Conservation (phyloP, 2,113 vertebrate genomes). For the Pachycephala philippinensis region DNA sequence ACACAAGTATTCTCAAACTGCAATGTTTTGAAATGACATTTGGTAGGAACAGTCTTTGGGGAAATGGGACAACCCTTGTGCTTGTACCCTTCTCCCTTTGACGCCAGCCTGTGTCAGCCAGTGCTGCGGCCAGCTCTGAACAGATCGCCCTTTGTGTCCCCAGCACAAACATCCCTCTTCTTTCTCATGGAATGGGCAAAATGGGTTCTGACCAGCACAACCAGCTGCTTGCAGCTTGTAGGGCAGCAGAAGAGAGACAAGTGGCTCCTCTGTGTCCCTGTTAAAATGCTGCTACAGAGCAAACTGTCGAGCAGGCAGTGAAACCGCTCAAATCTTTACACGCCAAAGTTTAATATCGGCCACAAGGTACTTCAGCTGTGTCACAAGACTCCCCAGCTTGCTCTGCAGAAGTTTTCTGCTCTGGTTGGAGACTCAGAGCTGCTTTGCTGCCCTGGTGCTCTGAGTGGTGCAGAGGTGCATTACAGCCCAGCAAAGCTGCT, state of each 20-base stretch:
- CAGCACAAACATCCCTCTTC: conserved; percentile 38
- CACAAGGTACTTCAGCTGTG: neutral
- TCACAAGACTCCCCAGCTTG: neutral
- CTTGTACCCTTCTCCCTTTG: neutral
- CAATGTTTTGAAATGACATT: neutral
- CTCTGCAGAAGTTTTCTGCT: neutral
- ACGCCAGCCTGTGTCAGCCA: neutral
- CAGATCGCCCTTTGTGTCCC: conserved; percentile 22
- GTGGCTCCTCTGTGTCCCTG: neutral
- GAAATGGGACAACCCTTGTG: neutral
- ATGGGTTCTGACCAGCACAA: neutral
- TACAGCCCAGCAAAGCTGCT: neutral
- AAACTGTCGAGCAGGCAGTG: neutral
- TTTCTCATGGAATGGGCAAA: neutral
- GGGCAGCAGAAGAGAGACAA: neutral
- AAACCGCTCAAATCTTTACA: neutral
- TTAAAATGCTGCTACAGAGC: neutral
- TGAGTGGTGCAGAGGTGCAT: neutral
- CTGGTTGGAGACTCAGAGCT: neutral
- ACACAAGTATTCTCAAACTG: neutral
- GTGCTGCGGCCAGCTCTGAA: neutral
- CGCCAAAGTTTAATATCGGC: neutral
- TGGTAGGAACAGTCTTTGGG: neutral
- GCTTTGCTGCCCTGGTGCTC: neutral
- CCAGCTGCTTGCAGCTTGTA: neutral